Base-by-base conservation (phyloP, 2,797 vertebrate genomes). In the Dendrocincla tyrannina region DNA sequence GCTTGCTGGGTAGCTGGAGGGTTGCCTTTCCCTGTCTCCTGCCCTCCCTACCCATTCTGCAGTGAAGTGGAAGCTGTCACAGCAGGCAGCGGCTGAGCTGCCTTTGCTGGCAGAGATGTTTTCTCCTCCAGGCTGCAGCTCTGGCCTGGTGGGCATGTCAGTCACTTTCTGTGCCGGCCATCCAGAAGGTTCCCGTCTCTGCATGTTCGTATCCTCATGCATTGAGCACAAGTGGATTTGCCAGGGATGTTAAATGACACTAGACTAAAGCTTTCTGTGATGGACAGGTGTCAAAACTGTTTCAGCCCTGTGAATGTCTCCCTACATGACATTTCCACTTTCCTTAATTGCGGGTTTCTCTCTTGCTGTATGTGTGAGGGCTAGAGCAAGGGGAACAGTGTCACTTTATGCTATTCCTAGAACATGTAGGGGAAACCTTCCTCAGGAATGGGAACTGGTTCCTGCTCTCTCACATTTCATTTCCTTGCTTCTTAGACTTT, bases 401-500 rank as follows among this genome's bases (percentile, higher is more conserved):
- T 72, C 0, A 0, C 25, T 76, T 68, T 32, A 24, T 85, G 70
- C 37, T 74, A 33, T 82, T 88, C 32, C 32, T 91, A 85, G 70
- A 87, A 47, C 1, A 1, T 14, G 10, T 14, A 42, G 28, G 30
- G 13, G 55, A 88, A 88, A 52, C 7, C 19, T 73, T 90, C 17
- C 35, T 78, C 25, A 56, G 73, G 84, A 84, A 59, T 17, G 66
- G 50, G 39, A 84, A 25, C 37, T 11, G 18, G 3, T 88, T 93
- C 35, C 44, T 63, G 20, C 66, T 87, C 14, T 16, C 20, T 92
- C 52, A 93, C 8, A 0, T 94, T 70, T 91, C n/a, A 95, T 66
- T 93, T 87, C 24, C 52, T 96, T 97, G 83, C 41, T 84, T 95
- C 73, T 11, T 96, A 99, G 99, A 99, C 96, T 99, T 99, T 4